A percentile compares a stretch with the other conserved stretches of the same genome.
Evolutionary conservation across 2,113 vertebrate genomes (phyloP).

Genomic region (Herpailurus yagouaroundi): DNA sequence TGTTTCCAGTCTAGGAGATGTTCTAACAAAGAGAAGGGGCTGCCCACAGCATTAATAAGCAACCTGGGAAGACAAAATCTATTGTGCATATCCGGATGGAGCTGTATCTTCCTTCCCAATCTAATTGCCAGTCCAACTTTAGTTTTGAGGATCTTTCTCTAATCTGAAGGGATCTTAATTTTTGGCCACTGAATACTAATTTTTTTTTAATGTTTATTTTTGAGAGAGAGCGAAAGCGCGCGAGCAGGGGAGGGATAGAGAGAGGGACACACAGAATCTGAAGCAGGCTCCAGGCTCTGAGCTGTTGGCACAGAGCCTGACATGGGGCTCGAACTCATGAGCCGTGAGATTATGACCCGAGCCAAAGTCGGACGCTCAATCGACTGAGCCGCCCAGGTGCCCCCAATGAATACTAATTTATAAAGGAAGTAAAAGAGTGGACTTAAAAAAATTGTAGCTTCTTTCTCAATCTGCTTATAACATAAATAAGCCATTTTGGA

Average conservation of each 20-base stretch:
- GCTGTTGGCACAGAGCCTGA: too few species aligned
- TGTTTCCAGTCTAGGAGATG: not conserved
- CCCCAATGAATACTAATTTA: not conserved
- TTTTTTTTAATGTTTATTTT: not conserved
- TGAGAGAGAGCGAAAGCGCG: too few species aligned
- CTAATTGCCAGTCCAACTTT: not conserved
- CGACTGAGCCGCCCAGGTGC: too few species aligned
- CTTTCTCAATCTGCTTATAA: not conserved
- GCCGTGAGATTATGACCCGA: too few species aligned
- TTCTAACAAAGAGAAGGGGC: not conserved
- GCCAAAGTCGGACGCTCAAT: too few species aligned
- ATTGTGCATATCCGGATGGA: not conserved
- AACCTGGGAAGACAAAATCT: not conserved
- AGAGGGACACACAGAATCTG: too few species aligned
- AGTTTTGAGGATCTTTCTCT: not conserved
- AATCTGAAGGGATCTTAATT: not conserved
- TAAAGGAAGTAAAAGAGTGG: not conserved
- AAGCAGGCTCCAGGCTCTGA: too few species aligned
- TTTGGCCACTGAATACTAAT: not conserved
- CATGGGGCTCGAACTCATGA: too few species aligned
- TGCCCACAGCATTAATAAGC: not conserved
- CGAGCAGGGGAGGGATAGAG: too few species aligned
- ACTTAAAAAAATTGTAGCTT: not conserved
- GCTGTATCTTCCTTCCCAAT: not conserved
- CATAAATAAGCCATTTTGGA: not conserved